A percentile compares a stretch with the other conserved stretches of the same genome.
phyloP scores from a whole-genome alignment of 2,113 vertebrate species.

The Dromaius novaehollandiae region DNA sequence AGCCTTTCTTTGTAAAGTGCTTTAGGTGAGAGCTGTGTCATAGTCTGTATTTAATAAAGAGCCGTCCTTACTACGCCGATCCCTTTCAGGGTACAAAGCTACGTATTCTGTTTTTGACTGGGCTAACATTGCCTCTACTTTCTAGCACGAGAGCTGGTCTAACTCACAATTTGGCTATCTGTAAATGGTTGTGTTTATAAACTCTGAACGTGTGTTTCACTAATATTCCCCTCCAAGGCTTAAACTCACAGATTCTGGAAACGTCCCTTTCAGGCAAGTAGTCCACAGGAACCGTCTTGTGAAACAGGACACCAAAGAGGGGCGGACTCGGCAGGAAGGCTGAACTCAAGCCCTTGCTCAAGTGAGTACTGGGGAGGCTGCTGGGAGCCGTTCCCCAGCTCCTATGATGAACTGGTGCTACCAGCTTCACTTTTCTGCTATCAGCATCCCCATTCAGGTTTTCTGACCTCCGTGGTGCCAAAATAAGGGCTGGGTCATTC shows the following conservation, averaged over 20 bases:
- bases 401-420: not conserved
- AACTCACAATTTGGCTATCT: not conserved
- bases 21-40: not conserved
- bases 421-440: not conserved
- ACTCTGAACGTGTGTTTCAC: not conserved
- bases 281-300: not conserved
- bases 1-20: not conserved
- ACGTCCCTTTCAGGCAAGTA: not conserved
- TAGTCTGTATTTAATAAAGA: not conserved
- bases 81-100: not conserved
- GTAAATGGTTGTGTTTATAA: not conserved
- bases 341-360: not conserved
- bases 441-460: not conserved
- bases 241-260: not conserved
- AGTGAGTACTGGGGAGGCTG: not conserved
- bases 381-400: not conserved
- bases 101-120: not conserved
- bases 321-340: not conserved
- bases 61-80: not conserved
- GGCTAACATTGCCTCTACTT: not conserved
- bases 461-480: not conserved
- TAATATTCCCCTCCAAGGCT: not conserved
- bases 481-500: not conserved
- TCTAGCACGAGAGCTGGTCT: not conserved
- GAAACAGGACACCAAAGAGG: not conserved